Evolutionary conservation across 2,113 vertebrate genomes (phyloP).

Genomic region (Apaloderma vittatum): DNA sequence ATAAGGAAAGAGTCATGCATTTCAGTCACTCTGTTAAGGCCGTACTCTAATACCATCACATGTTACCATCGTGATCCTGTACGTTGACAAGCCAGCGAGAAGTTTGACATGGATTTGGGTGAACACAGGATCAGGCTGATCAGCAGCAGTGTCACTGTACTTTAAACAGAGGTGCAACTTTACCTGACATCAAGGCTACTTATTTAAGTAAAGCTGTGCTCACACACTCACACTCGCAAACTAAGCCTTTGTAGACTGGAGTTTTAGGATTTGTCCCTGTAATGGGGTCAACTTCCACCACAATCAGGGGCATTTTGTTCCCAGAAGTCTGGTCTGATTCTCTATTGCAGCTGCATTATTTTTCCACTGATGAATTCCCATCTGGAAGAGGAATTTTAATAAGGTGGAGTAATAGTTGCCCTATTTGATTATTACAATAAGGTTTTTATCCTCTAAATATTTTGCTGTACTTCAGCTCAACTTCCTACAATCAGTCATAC

Average conservation of each 20-base stretch:
- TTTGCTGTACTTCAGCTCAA: not conserved
- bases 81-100: not conserved
- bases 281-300: not conserved
- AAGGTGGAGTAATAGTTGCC: not conserved
- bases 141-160: not conserved
- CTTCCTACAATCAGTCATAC: not conserved
- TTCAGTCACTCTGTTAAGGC: not conserved
- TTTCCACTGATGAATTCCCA: not conserved
- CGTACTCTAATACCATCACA: not conserved
- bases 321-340: not conserved
- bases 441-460: constrained; percentile 1
- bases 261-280: not conserved
- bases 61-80: not conserved
- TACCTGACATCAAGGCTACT: not conserved
- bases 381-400: constrained; percentile 11
- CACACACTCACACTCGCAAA: too few relatives aligned
- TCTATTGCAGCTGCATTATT: not conserved
- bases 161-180: not conserved
- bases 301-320: not conserved
- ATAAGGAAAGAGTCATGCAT: not conserved
- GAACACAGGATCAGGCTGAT: not conserved
- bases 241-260: not conserved
- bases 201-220: not conserved
- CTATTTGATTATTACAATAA: not conserved
- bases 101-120: not conserved